Base-by-base conservation (phyloP, 2,888 invertebrate genomes). In the Agrotis exclamationis region DNA sequence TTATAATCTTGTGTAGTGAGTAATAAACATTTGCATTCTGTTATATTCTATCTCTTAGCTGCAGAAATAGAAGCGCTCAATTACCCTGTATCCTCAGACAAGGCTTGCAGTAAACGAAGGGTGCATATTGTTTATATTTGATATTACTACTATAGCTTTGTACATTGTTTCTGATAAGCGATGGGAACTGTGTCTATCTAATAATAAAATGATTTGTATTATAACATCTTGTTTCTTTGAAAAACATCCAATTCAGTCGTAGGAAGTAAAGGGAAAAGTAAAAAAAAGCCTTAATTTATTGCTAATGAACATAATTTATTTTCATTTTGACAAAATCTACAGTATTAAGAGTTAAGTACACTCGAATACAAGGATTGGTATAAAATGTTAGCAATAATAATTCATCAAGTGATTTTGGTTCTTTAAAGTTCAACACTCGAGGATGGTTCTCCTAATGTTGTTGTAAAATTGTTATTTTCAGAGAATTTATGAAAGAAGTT, bases 201-300 rank as follows among this genome's bases (percentile, higher is more conserved):
- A 97, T 96, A 96, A 96, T 96, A 96, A 96, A 97, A 97, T 97
- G 97, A 97, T 97, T 97, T 97, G 97, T 97, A 97, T 97, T 97
- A 97, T 97, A 95, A 82, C 13, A 71, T 75, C 62, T 89, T 85
- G 88, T 93, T 93, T 93, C 85, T 85, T 89, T 90, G 57, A 28
- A 68, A 24, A 69, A 60, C 57, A 65, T 70, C 67, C 62, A 24
- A 28, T 68, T 20, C 14, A 44, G 11, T 50, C 63, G 13, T 6
- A 70, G 20, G 47, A 51, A 24, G 53, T 45, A 50, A 50, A 63
- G 71, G 89, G 20, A 45, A 56, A 63, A 70, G 50, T 53, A 87
- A 87, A 82, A 92, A 89, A 39, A 39, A 39, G 11, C 87, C 84
- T 65, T 63, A 63, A 67, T 69, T 66, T 88, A 89, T 90, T 93